Evolutionary conservation across 1,140 invertebrate genomes (phyloP), one percentile per base, ranked within the genome.

Genomic region (Caenorhabditis remanei): DNA sequence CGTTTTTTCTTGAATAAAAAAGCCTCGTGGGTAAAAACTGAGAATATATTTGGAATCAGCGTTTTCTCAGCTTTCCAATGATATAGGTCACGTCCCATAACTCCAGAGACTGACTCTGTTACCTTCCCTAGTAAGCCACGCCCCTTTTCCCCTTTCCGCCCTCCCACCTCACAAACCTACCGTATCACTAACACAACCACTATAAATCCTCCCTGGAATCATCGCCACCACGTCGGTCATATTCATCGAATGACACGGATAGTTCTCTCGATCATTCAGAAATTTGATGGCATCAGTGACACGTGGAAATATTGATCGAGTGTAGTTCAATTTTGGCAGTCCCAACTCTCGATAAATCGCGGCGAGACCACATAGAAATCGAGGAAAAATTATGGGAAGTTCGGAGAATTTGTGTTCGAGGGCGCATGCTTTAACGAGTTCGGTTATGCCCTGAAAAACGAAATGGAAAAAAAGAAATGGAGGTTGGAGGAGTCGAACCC

Each of bases 171-270:
- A 1, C 32, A 32, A 2, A 32, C 7, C 13, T 53, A 79, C 71
- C 71, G 71, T 79, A 50, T 79, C 71, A 24, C 53, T 24, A 3
- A 79, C 46, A 79, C 71, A 79, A 46, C 71, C 71, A 50, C 71
- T 79, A 13, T 50, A 79, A 32, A 79, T 79, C 24, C 71, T 53
- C 53, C 71, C 71, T 0, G 43, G 46, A 4, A 50, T 4, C 46
- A 79, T 2, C 24, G 71, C 71, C 46, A 79, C 71, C 8, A 79
- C 71, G 53, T 79, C 71, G 11, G 71, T 50, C 71, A 50, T 79
- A 50, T 79, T 79, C 71, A 50, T 24, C n/a, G n/a, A 32, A 50
- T 79, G 71, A 50, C 71, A 79, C 40, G 71, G 71, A 79, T 79
- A 79, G 14, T 79, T 79, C n/a, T 53, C 46, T 9, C 7, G 8